Evolutionary conservation across 2,113 vertebrate species (phyloP), one percentile per base, ranked within the genome.

Genomic region (Eclectus roratus): DNA sequence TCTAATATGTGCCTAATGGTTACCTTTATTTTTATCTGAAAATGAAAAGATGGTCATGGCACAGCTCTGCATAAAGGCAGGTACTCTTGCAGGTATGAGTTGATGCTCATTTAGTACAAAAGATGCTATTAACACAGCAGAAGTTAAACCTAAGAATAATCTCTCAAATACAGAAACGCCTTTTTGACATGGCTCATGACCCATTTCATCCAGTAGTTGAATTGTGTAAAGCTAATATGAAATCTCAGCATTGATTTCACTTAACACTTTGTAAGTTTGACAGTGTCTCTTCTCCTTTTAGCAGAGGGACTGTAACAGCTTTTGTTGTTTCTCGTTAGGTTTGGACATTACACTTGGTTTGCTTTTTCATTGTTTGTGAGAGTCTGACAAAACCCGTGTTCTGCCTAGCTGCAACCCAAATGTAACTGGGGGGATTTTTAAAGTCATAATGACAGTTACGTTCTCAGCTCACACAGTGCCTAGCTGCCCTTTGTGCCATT

Each of bases 1-100:
- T 96, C 96, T 88, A 90, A 70, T 96, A 94, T 82, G 96, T 98
- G 97, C 97, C 95, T 97, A 95, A 85, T 61, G 93, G 74, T 91
- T 96, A 73, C 83, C 83, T 79, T 91, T 91, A 77, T 90, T 97
- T 96, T 79, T 89, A 17, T 72, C 77, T 93, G 55, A 85, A 88
- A 83, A 47, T 53, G 50, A n/a, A 49, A 95, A 73, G 77, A 11
- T 47, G 77, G 64, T 96, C 28, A 10, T 79, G 91, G 93, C 91
- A 94, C 91, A 93, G 82, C 68, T 80, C 85, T 85, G 94, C 91
- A 56, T 88, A 92, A 84, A 92, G 87, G 80, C 56, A 90, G 88
- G 55, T 89, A 41, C 58, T 55, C 77, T 50, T 70, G 69, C 73
- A 73, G 46, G 58, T 56, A 63, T 71, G 85, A 46, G 23, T 56